These are phyloP conservation scores for Rhea pennata DNA, from an alignment of 2,113 vertebrate species.

Conservation along the genomic window DNA sequence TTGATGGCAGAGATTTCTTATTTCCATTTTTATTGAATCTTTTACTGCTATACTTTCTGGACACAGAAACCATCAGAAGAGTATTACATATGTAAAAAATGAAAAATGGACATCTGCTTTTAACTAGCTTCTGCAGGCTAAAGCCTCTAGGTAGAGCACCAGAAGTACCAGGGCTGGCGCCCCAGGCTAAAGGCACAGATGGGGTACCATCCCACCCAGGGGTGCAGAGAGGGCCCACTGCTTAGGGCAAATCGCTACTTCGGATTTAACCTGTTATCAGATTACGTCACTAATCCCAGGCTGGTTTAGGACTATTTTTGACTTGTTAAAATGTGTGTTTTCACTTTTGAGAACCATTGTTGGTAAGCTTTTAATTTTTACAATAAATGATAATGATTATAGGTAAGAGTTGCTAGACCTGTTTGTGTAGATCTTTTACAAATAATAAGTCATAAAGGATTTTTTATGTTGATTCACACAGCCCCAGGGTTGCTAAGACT, in stretches of 20 bases:
- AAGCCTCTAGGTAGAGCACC: background rate
- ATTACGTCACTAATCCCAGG: background rate
- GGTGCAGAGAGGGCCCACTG: too few relatives aligned
- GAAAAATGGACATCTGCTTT: background rate
- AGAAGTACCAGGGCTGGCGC: background rate
- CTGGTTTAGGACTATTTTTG: background rate
- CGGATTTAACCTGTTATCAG: background rate
- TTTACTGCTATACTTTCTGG: background rate
- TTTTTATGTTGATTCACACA: background rate
- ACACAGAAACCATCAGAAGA: background rate
- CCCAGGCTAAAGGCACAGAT: background rate
- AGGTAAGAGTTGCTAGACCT: background rate
- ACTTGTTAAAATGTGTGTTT: background rate
- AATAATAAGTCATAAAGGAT: background rate
- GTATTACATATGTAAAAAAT: background rate
- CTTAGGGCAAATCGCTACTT: background rate
- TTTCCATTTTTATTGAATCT: background rate
- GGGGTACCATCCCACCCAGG: too few relatives aligned
- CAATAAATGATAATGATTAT: background rate
- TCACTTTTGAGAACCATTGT: background rate
- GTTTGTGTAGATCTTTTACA: background rate
- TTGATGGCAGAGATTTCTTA: background rate
- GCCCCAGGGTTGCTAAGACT: background rate
- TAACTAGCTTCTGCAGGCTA: background rate
- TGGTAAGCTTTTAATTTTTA: background rate